Evolutionary conservation across 2,797 vertebrate genomes (phyloP).

Genomic region (Lithobates pipiens): DNA sequence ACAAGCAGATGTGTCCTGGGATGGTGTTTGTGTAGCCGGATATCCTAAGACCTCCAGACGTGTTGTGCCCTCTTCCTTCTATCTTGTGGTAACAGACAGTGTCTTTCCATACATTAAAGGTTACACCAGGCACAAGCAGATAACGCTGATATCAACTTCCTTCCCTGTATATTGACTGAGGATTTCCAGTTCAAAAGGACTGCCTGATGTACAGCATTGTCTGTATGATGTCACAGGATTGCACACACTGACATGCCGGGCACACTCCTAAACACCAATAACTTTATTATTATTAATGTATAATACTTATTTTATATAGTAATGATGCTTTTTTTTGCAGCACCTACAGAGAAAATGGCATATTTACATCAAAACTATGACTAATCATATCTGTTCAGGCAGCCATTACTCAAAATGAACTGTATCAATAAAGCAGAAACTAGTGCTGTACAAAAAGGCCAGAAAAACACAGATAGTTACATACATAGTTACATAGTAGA

Average conservation of each 20-base stretch:
- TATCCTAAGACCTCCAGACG: no score
- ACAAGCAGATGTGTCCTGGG: neutral
- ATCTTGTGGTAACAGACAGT: no score
- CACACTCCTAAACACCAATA: neutral
- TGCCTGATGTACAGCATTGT: neutral
- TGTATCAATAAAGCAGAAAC: no score
- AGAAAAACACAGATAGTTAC: no score
- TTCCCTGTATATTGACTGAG: slow-evolving; percentile 4
- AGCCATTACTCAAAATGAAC: no score
- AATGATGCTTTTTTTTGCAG: no score
- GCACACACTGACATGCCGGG: neutral
- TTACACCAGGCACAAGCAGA: neutral
- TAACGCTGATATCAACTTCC: neutral
- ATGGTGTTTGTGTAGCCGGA: neutral
- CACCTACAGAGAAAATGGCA: no score
- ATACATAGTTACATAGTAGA: no score
- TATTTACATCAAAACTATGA: no score
- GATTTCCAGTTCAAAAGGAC: slow-evolving; percentile 27
- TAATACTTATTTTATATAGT: neutral
- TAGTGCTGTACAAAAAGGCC: no score
- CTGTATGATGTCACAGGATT: neutral
- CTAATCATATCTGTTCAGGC: no score
- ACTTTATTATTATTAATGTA: no score
- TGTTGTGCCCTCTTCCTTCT: neutral
- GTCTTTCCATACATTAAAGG: neutral